These are phyloP conservation scores for Nothoprocta pentlandii DNA, from an alignment of 2,113 vertebrate species.

Conservation along the genomic window DNA sequence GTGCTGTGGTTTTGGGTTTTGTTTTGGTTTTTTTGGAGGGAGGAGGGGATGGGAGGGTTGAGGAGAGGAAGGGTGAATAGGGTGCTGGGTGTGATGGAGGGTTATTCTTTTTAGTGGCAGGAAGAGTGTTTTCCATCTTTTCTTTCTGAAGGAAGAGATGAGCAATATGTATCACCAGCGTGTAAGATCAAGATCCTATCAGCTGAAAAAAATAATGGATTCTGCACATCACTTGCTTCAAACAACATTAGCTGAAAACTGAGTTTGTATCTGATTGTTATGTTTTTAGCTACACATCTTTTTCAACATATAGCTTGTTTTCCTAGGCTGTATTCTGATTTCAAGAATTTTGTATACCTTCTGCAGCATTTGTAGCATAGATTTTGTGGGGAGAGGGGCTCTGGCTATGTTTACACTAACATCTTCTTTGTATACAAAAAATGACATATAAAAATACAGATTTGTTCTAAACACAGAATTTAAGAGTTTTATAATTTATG, in stretches of 20 bases:
- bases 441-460: not conserved
- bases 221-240: not conserved
- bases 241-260: not conserved
- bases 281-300: not conserved
- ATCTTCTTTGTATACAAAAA: not conserved
- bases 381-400: not conserved
- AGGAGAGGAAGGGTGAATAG: too few species aligned
- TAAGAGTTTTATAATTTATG: not conserved
- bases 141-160: not conserved
- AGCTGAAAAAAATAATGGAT: not conserved
- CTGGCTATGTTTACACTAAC: not conserved
- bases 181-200: not conserved
- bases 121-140: not conserved
- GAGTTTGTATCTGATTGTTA: constrained; percentile 7
- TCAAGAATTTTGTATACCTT: not conserved
- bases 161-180: not conserved
- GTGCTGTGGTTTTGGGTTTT: too few species aligned
- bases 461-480: not conserved
- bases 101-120: not conserved
- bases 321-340: not conserved
- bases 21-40: too few species aligned
- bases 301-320: not conserved
- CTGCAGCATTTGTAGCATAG: not conserved
- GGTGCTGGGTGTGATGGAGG: too few species aligned
- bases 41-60: too few species aligned